phyloP scores from a whole-genome alignment of 2,797 vertebrate genomes.

The Halcyon smyrnensis region DNA sequence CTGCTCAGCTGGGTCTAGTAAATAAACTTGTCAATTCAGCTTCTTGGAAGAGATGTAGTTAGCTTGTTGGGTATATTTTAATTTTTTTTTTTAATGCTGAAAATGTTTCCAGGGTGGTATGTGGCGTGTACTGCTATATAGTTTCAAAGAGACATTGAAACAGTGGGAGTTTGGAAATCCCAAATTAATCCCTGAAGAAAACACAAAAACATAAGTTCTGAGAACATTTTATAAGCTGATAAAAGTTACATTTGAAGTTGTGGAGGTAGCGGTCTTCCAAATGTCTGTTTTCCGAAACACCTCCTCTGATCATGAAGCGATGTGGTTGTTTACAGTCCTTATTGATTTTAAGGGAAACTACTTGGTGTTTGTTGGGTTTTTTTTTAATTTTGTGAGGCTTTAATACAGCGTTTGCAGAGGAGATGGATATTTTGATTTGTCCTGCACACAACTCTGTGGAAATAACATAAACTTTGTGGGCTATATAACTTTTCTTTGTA shows the following conservation, averaged over 20 bases:
- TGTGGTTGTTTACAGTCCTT: neutral
- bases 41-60: neutral
- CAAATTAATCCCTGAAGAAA: neutral
- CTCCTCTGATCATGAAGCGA: neutral
- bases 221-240: neutral
- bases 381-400: neutral
- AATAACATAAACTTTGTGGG: neutral
- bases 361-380: neutral
- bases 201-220: neutral
- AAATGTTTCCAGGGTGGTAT: neutral
- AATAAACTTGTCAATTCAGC: neutral
- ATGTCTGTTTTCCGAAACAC: neutral
- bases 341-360: neutral
- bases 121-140: neutral
- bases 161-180: neutral
- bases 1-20: neutral
- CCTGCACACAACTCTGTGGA: neutral
- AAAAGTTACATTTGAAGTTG: neutral
- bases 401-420: neutral
- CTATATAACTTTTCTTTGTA: constrained; percentile 1
- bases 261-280: neutral
- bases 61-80: neutral
- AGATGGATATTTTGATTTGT: neutral
- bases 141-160: neutral
- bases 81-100: neutral